phyloP scores from a whole-genome alignment of 2,888 invertebrate genomes.

The Hofmannophila pseudospretella region DNA sequence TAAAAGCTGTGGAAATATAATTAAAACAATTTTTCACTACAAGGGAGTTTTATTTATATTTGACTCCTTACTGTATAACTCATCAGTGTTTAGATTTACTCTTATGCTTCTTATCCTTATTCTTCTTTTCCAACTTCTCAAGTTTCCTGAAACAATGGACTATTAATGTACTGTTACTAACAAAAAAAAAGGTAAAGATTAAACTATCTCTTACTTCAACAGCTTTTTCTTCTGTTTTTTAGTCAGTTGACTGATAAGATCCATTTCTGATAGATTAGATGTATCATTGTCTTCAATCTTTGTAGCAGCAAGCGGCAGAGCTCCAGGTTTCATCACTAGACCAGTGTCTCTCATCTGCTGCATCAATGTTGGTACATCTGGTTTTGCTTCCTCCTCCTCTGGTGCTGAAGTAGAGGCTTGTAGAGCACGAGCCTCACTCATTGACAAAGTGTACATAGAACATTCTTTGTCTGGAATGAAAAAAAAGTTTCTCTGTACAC shows the following conservation, averaged over 20 bases:
- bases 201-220: conserved; percentile 80
- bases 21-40: too few relatives aligned
- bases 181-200: too few relatives aligned
- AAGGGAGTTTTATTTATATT: too few relatives aligned
- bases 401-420: conserved; percentile 85
- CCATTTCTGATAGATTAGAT: conserved; percentile 81
- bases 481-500: neutral
- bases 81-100: too few relatives aligned
- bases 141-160: conserved; percentile 69
- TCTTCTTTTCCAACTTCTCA: conserved; percentile 81
- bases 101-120: conserved; percentile 62
- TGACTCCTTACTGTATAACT: too few relatives aligned
- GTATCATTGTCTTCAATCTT: conserved; percentile 80
- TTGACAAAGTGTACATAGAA: conserved; percentile 91
- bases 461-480: conserved; percentile 91
- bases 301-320: conserved; percentile 75
- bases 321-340: conserved; percentile 89
- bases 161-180: too few relatives aligned
- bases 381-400: conserved; percentile 81
- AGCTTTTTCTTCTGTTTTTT: conserved; percentile 94
- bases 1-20: too few relatives aligned
- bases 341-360: conserved; percentile 96
- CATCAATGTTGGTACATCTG: conserved; percentile 83
- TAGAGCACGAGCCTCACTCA: conserved; percentile 87
- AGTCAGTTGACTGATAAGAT: conserved; percentile 89